phyloP scores from a whole-genome alignment of 1,140 invertebrate species.

The Temnothorax nylanderi region DNA sequence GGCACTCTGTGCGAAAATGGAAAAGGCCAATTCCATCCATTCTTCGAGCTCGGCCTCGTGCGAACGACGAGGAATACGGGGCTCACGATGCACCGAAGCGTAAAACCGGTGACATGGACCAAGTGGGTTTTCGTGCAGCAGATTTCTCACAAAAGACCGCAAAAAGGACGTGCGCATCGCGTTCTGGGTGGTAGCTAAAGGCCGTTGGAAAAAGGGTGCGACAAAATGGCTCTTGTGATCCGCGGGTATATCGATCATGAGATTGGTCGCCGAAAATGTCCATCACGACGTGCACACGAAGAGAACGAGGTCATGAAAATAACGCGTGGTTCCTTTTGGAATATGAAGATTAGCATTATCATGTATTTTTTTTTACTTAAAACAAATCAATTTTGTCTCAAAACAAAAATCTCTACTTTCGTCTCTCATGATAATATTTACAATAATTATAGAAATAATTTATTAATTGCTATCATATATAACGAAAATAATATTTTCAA shows the following conservation, averaged over 20 bases:
- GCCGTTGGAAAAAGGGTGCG: conserved; percentile 36
- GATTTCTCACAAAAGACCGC: conserved; percentile 73
- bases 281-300: conserved; percentile 3
- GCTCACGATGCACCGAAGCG: conserved; percentile 72
- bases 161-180: conserved; percentile 62
- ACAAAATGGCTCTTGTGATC: conserved; percentile 39
- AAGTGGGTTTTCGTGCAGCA: conserved; percentile 75
- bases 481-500: background rate
- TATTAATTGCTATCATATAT: background rate
- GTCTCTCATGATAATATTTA: background rate
- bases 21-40: conserved; percentile 77
- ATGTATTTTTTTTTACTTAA: background rate
- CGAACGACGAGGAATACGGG: conserved; percentile 70
- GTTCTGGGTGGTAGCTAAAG: conserved; percentile 31
- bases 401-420: no score
- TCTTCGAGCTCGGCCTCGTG: conserved; percentile 74
- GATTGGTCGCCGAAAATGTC: conserved; percentile 33
- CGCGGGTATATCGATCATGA: conserved; percentile 37
- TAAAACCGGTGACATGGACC: conserved; percentile 79
- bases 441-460: background rate
- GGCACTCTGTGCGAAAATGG: conserved; percentile 69
- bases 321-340: background rate
- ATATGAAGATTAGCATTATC: background rate
- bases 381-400: background rate
- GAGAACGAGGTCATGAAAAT: background rate